These are phyloP conservation scores for Aplidium turbinatum DNA, from an alignment of 23 tunicate genomes.

Conservation along the genomic window DNA sequence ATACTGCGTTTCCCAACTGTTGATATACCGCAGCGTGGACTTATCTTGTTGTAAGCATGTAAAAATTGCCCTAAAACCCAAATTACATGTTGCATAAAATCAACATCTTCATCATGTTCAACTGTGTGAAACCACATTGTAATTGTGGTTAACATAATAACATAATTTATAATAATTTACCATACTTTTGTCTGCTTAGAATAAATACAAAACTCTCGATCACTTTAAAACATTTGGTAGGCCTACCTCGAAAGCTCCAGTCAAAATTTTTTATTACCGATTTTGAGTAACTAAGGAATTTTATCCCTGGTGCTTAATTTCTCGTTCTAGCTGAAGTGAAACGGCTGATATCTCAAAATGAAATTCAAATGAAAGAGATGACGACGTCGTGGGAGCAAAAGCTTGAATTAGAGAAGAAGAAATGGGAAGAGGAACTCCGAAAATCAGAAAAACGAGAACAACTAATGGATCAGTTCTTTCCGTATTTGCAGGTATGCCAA, in stretches of 20 bases:
- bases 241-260: conserved; percentile 3
- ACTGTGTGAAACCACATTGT: no score
- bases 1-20: no score
- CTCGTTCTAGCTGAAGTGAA: conserved; percentile 50
- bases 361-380: conserved; percentile 70
- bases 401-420: conserved; percentile 51
- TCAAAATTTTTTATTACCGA: background rate
- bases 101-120: no score
- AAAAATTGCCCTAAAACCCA: no score
- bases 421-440: conserved; percentile 62
- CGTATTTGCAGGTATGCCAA: conserved; percentile 61
- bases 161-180: no score
- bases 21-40: no score
- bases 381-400: conserved; percentile 75
- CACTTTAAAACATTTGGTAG: background rate
- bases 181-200: no score
- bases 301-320: background rate
- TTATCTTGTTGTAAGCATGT: no score
- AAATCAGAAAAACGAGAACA: conserved; percentile 30
- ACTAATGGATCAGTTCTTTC: conserved; percentile 11
- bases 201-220: background rate
- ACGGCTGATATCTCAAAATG: conserved; percentile 65
- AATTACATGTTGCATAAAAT: no score
- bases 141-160: no score
- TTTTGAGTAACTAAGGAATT: background rate